These are phyloP conservation scores for Netelia virgata DNA, from an alignment of 2,888 invertebrate genomes.

Conservation along the genomic window DNA sequence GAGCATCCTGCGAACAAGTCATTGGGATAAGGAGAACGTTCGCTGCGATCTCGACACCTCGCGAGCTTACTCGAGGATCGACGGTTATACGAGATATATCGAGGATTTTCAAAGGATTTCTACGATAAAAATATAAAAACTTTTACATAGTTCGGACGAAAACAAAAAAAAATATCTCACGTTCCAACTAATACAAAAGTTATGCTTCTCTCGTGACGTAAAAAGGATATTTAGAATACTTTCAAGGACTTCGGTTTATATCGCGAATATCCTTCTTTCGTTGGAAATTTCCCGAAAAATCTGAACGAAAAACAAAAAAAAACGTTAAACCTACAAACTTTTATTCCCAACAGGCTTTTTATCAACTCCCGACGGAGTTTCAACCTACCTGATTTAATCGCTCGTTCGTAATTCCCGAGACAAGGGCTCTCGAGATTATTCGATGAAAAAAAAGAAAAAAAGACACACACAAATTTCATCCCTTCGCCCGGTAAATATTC, in stretches of 20 bases:
- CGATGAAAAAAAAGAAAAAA: neutral
- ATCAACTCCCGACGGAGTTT: constrained; percentile 13
- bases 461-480: neutral
- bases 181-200: no score
- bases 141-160: no score
- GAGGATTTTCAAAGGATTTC: no score
- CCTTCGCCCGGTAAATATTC: constrained; percentile 39
- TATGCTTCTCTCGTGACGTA: no score
- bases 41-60: neutral
- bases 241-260: no score
- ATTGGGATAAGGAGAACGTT: constrained; percentile 16
- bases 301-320: neutral
- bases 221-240: no score
- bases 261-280: no score
- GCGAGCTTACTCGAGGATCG: no score
- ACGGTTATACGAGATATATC: no score
- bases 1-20: constrained; percentile 72
- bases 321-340: neutral
- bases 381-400: neutral
- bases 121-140: no score
- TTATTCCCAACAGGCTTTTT: neutral
- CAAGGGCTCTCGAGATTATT: constrained; percentile 19
- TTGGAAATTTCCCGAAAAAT: neutral
- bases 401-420: constrained; percentile 5
- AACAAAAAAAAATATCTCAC: no score